Base-by-base conservation (phyloP, 2,113 vertebrate species). In the Raphicerus campestris region DNA sequence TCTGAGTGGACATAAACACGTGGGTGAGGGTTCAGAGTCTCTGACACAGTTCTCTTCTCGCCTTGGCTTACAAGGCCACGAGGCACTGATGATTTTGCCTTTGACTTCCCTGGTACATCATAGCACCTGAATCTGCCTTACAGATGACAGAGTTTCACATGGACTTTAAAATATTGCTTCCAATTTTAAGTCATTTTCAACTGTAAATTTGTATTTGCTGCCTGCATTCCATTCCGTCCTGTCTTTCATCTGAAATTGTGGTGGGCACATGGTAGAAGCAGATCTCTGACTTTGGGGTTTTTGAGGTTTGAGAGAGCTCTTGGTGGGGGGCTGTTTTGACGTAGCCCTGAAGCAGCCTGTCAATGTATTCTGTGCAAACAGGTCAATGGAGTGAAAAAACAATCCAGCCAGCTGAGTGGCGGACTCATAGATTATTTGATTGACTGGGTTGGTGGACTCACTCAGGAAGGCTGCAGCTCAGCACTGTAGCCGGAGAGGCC, bases 211-310 rank as follows among this genome's bases (percentile, higher is more conserved):
- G 32, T 73, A n/a, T 85, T 90, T 91, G 30, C 49, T 91, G 63
- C 56, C 20, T 97, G 86, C 24, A 20, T 26, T 61, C 66, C 83
- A 53, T 91, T 86, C 61, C 51, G 28, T 63, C 61, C 30, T 85
- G 73, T 53, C 30, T 91, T 94, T 87, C 28, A 85, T 94, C 66
- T 15, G n/a, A 85, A 82, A 81, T 35, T 75, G 78, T 91, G 47
- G 53, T 60, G 53, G 28, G 24, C 35, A 63, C 56, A 6, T 39
- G 55, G 66, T 70, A 6, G 85, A 88, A 96, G 30, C 42, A 84
- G 9, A 70, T 90, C 58, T 94, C 94, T 96, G 85, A 87, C 77
- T 96, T 87, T n/a, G 14, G 78, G 78, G 47, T 26, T 92, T 93
- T 96, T 75, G 84, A 93, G 75, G 58, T 93, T 87, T 95, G 75